Percentiles rank a stretch among this genome's conserved stretches.
Conservation (phyloP, 2,797 vertebrate species). For the Sebastes oblongus region DNA sequence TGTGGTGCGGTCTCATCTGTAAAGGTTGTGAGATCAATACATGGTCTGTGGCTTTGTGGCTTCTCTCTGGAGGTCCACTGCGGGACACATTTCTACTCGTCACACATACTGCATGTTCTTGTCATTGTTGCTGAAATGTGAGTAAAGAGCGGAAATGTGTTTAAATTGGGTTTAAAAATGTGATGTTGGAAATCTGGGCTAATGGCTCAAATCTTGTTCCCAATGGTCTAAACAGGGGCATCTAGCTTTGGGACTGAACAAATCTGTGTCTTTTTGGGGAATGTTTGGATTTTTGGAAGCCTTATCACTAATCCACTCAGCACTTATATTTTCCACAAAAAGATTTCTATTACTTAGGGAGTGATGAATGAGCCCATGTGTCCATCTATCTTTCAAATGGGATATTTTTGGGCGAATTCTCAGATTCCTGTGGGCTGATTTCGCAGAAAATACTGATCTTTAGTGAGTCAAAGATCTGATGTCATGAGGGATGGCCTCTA, state of each 20-base stretch:
- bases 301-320: not conserved
- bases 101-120: not conserved
- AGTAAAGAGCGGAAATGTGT: not conserved
- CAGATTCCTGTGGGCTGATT: not conserved
- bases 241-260: not conserved
- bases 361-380: not conserved
- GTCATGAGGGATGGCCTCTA: not conserved
- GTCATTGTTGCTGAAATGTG: not conserved
- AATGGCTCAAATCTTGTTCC: not conserved
- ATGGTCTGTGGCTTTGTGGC: not conserved
- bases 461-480: too few species aligned
- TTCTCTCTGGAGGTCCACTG: not conserved
- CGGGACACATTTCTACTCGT: not conserved
- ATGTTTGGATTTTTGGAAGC: not conserved
- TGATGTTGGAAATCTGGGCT: not conserved
- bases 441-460: too few species aligned
- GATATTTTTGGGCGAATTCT: not conserved
- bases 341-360: not conserved
- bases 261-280: not conserved
- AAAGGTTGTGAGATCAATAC: constrained; percentile 25
- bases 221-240: not conserved
- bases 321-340: not conserved
- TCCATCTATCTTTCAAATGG: not conserved
- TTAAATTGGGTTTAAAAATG: not conserved
- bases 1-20: not conserved